These are phyloP conservation scores for Lasioglossum figueresi DNA, from an alignment of 2,888 invertebrate genomes.

Conservation along the genomic window DNA sequence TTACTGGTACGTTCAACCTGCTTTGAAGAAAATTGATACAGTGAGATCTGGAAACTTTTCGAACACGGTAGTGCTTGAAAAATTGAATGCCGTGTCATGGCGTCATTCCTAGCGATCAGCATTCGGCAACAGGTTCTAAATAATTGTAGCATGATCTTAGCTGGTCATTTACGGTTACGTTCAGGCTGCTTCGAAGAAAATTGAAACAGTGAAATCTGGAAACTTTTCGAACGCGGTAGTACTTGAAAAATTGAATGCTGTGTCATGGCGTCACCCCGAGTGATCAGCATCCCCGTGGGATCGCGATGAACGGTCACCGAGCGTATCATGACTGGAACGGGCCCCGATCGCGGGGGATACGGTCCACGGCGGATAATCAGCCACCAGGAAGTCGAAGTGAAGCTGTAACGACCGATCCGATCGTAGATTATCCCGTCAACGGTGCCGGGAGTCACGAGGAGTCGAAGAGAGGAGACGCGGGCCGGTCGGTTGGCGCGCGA, in stretches of 20 bases:
- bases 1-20: no score
- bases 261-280: neutral
- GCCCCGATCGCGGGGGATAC: conserved; percentile 41
- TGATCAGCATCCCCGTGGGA: conserved; percentile 17
- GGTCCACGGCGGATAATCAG: conserved; percentile 36
- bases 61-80: no score
- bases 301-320: conserved; percentile 15
- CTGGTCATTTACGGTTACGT: no score
- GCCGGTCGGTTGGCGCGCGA: neutral
- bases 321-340: conserved; percentile 30
- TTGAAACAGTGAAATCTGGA: no score
- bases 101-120: neutral
- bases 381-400: conserved; percentile 46
- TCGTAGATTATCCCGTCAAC: conserved; percentile 56
- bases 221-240: no score
- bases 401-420: conserved; percentile 51
- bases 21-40: no score
- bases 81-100: neutral
- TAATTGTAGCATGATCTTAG: no score
- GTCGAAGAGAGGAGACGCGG: neutral
- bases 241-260: neutral
- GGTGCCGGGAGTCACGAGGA: conserved; percentile 32
- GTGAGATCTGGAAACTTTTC: no score
- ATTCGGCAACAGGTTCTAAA: neutral
- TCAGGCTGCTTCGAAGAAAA: no score